Percentiles rank a stretch among this genome's conserved stretches.
These are phyloP conservation scores for Lacerta bilineata DNA, from an alignment of 2,797 vertebrate species.

Conservation along the genomic window DNA sequence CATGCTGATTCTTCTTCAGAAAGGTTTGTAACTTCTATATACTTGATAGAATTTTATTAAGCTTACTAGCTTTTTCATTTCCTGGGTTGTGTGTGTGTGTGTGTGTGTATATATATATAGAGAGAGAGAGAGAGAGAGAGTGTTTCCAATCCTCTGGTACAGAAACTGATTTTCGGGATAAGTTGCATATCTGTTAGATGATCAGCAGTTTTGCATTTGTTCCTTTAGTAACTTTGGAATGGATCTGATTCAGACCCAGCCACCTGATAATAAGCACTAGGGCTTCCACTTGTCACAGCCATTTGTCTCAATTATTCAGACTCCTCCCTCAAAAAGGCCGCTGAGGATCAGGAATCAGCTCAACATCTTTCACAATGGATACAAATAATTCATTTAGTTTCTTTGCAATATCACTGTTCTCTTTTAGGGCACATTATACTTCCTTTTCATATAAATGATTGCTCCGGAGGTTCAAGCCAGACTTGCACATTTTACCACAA, in stretches of 20 bases:
- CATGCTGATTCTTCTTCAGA: background rate
- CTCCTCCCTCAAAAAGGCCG: background rate
- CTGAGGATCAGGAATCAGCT: background rate
- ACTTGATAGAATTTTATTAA: background rate
- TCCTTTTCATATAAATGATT: background rate
- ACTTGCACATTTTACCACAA: background rate
- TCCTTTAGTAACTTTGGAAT: background rate
- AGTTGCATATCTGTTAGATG: background rate
- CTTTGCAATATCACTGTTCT: background rate
- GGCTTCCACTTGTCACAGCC: too few relatives aligned
- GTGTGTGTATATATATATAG: too few relatives aligned
- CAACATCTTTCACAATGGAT: background rate
- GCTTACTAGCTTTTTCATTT: background rate
- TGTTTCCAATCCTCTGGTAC: background rate
- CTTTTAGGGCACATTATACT: too few relatives aligned
- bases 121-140: too few relatives aligned
- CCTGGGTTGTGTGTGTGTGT: background rate
- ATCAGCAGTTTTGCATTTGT: background rate
- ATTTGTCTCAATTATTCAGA: background rate
- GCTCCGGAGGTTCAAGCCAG: background rate
- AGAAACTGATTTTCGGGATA: background rate
- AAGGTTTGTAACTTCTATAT: background rate
- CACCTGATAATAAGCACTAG: background rate
- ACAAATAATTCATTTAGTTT: background rate
- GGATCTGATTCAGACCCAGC: background rate